Base-by-base conservation (phyloP, 2,888 invertebrate genomes). In the Osedax frankpressi region DNA sequence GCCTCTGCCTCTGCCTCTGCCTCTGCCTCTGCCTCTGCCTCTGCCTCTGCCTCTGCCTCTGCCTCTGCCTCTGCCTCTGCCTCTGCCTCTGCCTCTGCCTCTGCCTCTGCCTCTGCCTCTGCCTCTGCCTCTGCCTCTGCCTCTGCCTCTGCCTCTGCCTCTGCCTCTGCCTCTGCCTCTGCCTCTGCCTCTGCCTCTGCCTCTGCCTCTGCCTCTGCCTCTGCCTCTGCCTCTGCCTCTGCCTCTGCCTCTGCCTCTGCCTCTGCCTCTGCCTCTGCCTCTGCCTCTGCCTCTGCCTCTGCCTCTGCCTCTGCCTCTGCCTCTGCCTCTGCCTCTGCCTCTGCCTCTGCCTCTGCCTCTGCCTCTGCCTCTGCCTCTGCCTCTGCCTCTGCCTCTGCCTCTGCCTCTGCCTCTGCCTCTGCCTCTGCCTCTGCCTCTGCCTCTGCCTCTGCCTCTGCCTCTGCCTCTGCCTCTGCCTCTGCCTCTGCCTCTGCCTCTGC, bases 1-100 rank as follows among this genome's bases (percentile, higher is more conserved):
- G 60, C 60, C 60, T 60, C 60, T 60, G 60, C 60, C 60, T 60
- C 60, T 60, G 60, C 60, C 60, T 60, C 60, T 60, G 60, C 60
- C 60, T 60, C 60, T 60, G 60, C 60, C 60, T 60, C 60, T 60
- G 60, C 60, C 60, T 60, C 60, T 60, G 60, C 60, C 60, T 60
- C 60, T 60, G 60, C 60, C 60, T 60, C 60, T 60, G 60, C 60
- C 60, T 60, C 60, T 60, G 60, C 60, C 60, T 60, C 60, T 60
- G 60, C 60, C 60, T 60, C 60, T 60, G 60, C 60, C 60, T 60
- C 60, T 60, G 60, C 60, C 60, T 60, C 60, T 60, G 60, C 60
- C 60, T 60, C 60, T 60, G 60, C 60, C 60, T 60, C 60, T 60
- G 60, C 60, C 60, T 60, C 60, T 60, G 60, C 24, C n/a, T 24